Conservation (phyloP, 2,888 invertebrate species). For the Dilophus febrilis region DNA sequence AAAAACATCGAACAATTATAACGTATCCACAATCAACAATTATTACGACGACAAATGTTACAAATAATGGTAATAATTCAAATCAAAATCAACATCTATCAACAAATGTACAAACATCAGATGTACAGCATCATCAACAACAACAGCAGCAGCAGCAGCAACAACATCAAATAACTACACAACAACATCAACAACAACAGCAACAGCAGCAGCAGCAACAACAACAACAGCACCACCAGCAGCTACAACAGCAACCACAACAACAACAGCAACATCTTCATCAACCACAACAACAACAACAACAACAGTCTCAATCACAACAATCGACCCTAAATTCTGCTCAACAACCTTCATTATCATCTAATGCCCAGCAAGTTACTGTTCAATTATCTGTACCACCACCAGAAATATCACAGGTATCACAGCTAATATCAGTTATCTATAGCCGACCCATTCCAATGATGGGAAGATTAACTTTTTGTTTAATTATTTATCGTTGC, state of each 20-base stretch:
- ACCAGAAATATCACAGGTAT: constrained; percentile 24
- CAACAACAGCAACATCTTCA: constrained; percentile 18
- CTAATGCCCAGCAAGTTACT: too few species aligned
- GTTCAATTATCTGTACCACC: constrained; percentile 13
- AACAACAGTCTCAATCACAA: constrained; percentile 17
- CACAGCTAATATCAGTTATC: neutral
- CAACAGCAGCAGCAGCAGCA: constrained; percentile 18
- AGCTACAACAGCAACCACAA: constrained; percentile 15
- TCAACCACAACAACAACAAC: constrained; percentile 12
- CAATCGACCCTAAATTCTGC: constrained; percentile 2
- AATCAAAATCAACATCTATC: too few species aligned
- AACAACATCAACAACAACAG: constrained; percentile 19
- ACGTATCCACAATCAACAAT: constrained; percentile 3
- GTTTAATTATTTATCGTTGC: neutral
- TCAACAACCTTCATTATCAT: too few species aligned
- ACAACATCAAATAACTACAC: too few species aligned
- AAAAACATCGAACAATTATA: neutral
- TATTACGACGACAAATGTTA: neutral
- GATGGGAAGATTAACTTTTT: neutral
- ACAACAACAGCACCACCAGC: constrained; percentile 12
- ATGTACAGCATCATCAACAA: constrained; percentile 8
- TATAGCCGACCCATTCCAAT: neutral
- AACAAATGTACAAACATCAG: constrained; percentile 4
- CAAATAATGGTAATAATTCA: too few species aligned
- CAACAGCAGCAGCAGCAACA: constrained; percentile 21